Base-by-base conservation (phyloP, 2,888 invertebrate genomes). In the Zelleria hepariella region DNA sequence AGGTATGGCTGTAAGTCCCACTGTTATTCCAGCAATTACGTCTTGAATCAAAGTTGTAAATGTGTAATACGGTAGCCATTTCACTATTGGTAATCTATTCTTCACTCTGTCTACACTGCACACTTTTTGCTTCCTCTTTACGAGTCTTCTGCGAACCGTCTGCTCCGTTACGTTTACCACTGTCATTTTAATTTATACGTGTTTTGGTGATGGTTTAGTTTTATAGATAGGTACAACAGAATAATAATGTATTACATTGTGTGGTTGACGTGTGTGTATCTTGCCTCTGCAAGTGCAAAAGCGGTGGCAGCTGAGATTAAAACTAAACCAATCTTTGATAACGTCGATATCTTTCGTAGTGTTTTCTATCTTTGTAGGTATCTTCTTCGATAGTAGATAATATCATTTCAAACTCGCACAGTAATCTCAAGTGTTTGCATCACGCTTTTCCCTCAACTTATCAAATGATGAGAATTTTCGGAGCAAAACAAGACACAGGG, bases 1-100 rank as follows among this genome's bases (percentile, higher is more conserved):
- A 0, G 96, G 95, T 67, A 96, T 94, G 15, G 94, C 93, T 0
- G 95, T 95, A 3, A 96, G 78, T n/a, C 93, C 94, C 2, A 95
- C 95, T 0, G 96, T 95, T 52, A 95, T 85, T 21, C 97, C 97
- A 21, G 97, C 97, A 58, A 98, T 92, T 55, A 93, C 77, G 76
- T 98, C 98, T 72, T 94, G 93, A 58, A 95, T 77, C 1, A 96
- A 76, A 73, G 91, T 91, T 24, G 86, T 80, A 25, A 84, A 69
- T 59, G 90, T 92, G 78, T 96, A 96, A 25, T 87, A 83, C 1
- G 95, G 95, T 5, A 95, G 80, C 96, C 96, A 96, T 71, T 78
- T 72, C 18, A 92, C 65, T 53, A 96, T 90, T 0, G 96, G 96
- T 18, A 95, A 63, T 65, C 91, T 81, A 68, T 85, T 89, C 62